These are phyloP conservation scores for Lanius ludovicianus DNA, from an alignment of 2,113 vertebrate species.

Conservation along the genomic window DNA sequence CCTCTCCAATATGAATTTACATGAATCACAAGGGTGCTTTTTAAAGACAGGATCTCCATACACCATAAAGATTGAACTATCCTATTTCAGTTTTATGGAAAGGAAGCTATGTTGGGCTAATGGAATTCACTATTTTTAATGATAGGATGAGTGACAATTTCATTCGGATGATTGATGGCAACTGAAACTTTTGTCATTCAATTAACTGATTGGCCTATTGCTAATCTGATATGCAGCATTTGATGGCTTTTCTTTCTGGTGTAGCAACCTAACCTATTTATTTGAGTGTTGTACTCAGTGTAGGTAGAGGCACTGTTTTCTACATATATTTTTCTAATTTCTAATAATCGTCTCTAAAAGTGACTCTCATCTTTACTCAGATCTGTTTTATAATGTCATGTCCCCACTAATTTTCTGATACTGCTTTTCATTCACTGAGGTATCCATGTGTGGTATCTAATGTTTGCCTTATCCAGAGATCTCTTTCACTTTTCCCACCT, in stretches of 20 bases:
- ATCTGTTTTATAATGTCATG: not conserved
- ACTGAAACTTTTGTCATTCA: not conserved
- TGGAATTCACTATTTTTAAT: not conserved
- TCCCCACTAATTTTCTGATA: not conserved
- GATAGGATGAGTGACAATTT: not conserved
- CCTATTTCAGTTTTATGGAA: not conserved
- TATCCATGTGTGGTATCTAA: not conserved
- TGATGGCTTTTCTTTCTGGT: accelerated
- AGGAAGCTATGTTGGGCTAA: not conserved
- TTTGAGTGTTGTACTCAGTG: not conserved
- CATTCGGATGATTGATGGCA: not conserved
- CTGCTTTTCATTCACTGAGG: not conserved
- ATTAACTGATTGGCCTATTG: not conserved
- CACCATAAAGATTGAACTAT: not conserved
- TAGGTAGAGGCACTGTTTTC: not conserved
- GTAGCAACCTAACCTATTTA: not conserved
- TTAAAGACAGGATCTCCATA: not conserved
- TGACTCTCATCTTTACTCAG: not conserved
- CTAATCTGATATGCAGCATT: not conserved
- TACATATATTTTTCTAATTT: not conserved
- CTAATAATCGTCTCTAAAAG: not conserved
- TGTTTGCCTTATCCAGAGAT: not conserved
- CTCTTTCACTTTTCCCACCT: not conserved
- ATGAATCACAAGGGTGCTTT: not conserved
- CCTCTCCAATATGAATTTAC: not conserved